Percentiles rank a stretch among this genome's conserved stretches.
Conservation (phyloP, 2,113 vertebrate genomes). For the Epinephelus fuscoguttatus region DNA sequence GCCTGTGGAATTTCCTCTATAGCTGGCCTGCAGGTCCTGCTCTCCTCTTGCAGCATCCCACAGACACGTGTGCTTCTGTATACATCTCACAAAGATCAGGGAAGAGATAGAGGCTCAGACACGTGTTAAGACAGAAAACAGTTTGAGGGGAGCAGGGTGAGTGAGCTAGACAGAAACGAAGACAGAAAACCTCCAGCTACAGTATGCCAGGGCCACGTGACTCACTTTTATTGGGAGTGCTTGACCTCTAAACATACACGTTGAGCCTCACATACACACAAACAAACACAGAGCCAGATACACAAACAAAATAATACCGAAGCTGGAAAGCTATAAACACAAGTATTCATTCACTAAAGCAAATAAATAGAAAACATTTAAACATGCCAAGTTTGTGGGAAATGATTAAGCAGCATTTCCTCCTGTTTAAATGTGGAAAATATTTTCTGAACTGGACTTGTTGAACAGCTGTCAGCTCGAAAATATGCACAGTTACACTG, state of each 20-base stretch:
- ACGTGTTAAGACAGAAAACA: conserved; percentile 25
- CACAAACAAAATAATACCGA: conserved; percentile 32
- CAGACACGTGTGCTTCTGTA: conserved; percentile 57
- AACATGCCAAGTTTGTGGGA: conserved; percentile 12
- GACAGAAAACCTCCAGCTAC: conserved; percentile 13
- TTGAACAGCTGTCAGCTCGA: conserved; percentile 15
- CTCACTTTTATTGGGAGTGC: conserved; percentile 11
- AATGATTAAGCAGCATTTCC: conserved; percentile 21
- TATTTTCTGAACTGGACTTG: not conserved
- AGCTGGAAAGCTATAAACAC: conserved; percentile 6
- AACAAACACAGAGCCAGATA: conserved; percentile 28
- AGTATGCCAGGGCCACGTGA: conserved; percentile 4
- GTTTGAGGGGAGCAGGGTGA: not conserved
- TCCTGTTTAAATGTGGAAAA: conserved; percentile 44
- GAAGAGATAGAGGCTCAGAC: conserved; percentile 23
- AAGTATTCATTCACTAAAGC: conserved; percentile 35
- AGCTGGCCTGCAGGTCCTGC: conserved; percentile 39
- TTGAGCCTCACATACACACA: not conserved
- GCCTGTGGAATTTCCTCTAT: conserved; percentile 75
- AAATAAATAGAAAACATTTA: conserved; percentile 36
- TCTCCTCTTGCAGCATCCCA: conserved; percentile 28
- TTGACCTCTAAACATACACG: conserved; percentile 43
- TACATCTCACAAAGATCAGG: conserved; percentile 54
- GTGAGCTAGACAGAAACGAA: not conserved
- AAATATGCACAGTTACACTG: not conserved